Evolutionary conservation across 2,888 invertebrate genomes (phyloP).

Genomic region (Polia nebulosa): DNA sequence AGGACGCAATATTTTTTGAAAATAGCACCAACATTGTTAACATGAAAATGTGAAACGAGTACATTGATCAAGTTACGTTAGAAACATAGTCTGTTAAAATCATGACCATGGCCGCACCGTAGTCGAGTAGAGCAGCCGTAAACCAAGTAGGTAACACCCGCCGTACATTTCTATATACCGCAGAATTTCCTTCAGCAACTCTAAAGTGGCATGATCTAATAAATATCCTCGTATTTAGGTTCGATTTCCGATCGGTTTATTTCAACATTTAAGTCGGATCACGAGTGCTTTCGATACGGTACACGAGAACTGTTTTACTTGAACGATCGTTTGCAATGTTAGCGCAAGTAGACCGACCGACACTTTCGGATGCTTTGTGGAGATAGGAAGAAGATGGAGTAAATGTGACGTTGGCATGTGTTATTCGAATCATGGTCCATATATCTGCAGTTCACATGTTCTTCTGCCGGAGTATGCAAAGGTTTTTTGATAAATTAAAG

Average conservation of each 20-base stretch:
- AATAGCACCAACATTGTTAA: not conserved
- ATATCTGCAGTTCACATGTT: not conserved
- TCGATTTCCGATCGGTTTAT: slow-evolving; percentile 78
- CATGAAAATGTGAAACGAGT: not conserved
- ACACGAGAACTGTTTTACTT: slow-evolving; percentile 89
- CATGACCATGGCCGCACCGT: slow-evolving; percentile 38
- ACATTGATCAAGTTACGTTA: slow-evolving; percentile 15
- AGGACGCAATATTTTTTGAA: slow-evolving; percentile 4
- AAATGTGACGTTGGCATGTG: slow-evolving; percentile 50
- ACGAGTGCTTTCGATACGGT: slow-evolving; percentile 83
- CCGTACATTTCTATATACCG: slow-evolving; percentile 56
- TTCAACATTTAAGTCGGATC: slow-evolving; percentile 79
- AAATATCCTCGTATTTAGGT: slow-evolving; percentile 71
- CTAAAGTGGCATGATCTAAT: slow-evolving; percentile 66
- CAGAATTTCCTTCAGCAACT: slow-evolving; percentile 62
- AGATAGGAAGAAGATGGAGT: slow-evolving; percentile 65
- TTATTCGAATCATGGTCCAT: not conserved
- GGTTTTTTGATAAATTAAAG: not conserved
- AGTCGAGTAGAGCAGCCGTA: slow-evolving; percentile 49
- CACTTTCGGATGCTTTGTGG: slow-evolving; percentile 68
- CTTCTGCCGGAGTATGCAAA: not conserved
- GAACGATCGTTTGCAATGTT: slow-evolving; percentile 81
- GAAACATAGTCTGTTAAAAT: slow-evolving; percentile 44
- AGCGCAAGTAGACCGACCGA: slow-evolving; percentile 68
- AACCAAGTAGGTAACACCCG: slow-evolving; percentile 50